phyloP scores from a whole-genome alignment of 1,140 invertebrate genomes.

The Pseudomyrmex sp. region DNA sequence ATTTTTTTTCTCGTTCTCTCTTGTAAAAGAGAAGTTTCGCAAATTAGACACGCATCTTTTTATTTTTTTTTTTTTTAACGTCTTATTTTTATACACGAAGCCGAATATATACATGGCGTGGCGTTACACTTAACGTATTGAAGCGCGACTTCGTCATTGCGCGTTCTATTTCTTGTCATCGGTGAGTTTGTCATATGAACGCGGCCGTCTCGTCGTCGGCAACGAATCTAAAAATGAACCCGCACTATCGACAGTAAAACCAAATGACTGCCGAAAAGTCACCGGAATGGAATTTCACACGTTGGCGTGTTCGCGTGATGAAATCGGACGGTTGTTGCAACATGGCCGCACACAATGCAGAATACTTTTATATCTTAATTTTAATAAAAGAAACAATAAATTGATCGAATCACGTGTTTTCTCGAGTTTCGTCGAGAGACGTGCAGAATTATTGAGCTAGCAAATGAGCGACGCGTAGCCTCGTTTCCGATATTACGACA shows the following conservation, averaged over 20 bases:
- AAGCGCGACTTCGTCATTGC: slow-evolving; percentile 47
- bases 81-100: slow-evolving; percentile 23
- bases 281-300: slow-evolving; percentile 51
- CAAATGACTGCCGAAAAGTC: slow-evolving; percentile 55
- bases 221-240: slow-evolving; percentile 58
- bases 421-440: not conserved
- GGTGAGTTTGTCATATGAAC: slow-evolving; percentile 41
- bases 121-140: slow-evolving; percentile 41
- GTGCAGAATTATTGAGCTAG: not conserved
- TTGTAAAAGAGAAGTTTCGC: no score
- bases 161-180: slow-evolving; percentile 56
- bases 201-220: slow-evolving; percentile 30
- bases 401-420: not conserved
- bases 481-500: slow-evolving; percentile 12
- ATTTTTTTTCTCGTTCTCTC: slow-evolving; percentile 10
- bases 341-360: not conserved
- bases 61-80: slow-evolving; percentile 14
- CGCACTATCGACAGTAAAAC: slow-evolving; percentile 48
- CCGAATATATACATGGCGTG: not conserved
- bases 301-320: slow-evolving; percentile 43
- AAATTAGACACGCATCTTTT: no score
- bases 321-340: slow-evolving; percentile 36
- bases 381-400: not conserved
- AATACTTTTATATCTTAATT: not conserved
- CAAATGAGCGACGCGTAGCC: slow-evolving; percentile 9